phyloP scores from a whole-genome alignment of 2,113 vertebrate species.

The Lagopus muta region DNA sequence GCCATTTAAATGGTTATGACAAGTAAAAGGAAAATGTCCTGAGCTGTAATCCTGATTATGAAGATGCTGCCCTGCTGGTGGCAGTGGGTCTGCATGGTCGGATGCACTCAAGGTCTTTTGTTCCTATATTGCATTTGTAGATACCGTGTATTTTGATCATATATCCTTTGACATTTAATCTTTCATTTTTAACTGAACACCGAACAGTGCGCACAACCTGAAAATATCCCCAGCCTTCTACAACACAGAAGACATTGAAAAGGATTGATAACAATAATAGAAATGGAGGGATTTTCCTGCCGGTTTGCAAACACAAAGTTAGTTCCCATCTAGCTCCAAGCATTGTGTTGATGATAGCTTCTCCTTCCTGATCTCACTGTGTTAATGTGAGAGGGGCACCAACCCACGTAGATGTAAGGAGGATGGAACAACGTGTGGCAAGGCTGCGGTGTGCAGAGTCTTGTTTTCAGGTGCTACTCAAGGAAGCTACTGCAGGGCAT shows the following conservation, averaged over 20 bases:
- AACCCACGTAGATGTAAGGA: neutral
- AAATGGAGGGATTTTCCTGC: neutral
- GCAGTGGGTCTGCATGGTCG: neutral
- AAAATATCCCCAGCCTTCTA: neutral
- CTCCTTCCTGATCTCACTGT: neutral
- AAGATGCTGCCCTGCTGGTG: neutral
- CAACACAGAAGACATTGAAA: neutral
- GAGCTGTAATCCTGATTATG: neutral
- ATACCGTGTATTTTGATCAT: neutral
- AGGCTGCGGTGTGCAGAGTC: neutral
- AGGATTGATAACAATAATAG: neutral
- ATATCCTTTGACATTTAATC: neutral
- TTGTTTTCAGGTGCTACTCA: neutral
- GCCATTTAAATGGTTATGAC: neutral
- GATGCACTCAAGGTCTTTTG: accelerated
- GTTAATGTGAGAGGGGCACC: neutral
- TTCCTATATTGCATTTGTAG: neutral
- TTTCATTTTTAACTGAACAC: neutral
- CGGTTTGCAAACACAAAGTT: neutral
- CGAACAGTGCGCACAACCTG: neutral
- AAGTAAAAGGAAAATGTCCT: neutral
- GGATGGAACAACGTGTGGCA: neutral
- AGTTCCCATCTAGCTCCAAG: neutral
- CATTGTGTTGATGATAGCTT: neutral
- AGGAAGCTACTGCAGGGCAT: neutral